Evolutionary conservation across 2,113 vertebrate genomes (phyloP).

Genomic region (Phalacrocorax pelagicus): DNA sequence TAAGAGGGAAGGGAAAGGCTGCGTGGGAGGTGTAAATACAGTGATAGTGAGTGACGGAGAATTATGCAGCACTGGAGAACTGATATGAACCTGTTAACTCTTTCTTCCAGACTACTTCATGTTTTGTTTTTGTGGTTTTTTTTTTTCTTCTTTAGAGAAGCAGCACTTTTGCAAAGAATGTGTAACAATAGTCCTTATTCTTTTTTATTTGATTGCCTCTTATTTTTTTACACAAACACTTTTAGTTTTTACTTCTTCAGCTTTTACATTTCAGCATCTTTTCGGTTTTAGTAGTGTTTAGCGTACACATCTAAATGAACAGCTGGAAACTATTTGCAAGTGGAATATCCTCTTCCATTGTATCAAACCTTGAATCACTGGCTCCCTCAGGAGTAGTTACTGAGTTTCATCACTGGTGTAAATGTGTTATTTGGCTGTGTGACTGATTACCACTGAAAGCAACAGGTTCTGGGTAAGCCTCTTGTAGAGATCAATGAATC

Average conservation of each 20-base stretch:
- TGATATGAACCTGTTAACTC: neutral
- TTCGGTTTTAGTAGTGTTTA: neutral
- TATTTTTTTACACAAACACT: neutral
- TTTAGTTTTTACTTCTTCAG: neutral
- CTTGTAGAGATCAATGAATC: neutral
- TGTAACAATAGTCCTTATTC: neutral
- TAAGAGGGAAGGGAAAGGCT: neutral
- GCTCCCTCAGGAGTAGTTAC: neutral
- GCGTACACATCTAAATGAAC: slow-evolving; percentile 5
- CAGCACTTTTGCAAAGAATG: neutral
- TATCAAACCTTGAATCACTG: neutral
- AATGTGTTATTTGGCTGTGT: neutral
- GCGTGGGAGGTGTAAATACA: slow-evolving; percentile 36
- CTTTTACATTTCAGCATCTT: neutral
- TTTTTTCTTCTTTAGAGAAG: neutral
- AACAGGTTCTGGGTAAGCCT: neutral
- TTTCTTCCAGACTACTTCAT: neutral
- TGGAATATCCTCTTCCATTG: neutral
- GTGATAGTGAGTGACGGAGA: neutral
- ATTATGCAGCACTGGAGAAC: neutral
- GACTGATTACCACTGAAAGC: neutral
- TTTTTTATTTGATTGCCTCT: neutral
- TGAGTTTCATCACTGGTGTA: neutral
- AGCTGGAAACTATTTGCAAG: slow-evolving; percentile 6
- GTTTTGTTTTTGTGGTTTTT: neutral